These are phyloP conservation scores for Zootermopsis nevadensis DNA, from an alignment of 2,888 invertebrate genomes.

Conservation along the genomic window DNA sequence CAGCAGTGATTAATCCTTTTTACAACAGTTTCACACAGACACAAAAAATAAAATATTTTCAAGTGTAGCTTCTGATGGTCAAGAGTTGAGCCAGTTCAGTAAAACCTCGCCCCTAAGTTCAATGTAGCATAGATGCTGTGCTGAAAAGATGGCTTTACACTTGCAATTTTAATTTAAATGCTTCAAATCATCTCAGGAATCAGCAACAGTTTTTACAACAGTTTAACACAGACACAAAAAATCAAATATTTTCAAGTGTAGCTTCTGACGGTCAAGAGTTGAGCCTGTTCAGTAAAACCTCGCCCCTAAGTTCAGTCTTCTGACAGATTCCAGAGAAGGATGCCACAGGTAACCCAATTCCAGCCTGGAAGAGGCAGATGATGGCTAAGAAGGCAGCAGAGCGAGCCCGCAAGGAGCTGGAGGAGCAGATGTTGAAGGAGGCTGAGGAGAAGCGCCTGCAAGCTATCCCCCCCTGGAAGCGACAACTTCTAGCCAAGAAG, in stretches of 20 bases:
- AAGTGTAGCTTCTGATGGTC: no score
- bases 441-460: conserved; percentile 87
- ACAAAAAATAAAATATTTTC: no score
- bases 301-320: neutral
- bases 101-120: neutral
- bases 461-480: conserved; percentile 94
- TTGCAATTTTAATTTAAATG: no score
- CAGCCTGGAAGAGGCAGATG: conserved; percentile 96
- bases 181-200: no score
- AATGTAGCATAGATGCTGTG: neutral
- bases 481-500: conserved; percentile 85
- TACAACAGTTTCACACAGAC: no score
- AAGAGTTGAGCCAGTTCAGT: no score
- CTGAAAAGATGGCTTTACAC: no score
- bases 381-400: conserved; percentile 94
- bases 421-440: conserved; percentile 85
- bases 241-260: no score
- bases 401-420: conserved; percentile 89
- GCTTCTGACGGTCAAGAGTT: no score
- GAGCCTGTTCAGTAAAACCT: neutral
- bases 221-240: no score
- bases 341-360: conserved; percentile 87
- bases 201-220: no score
- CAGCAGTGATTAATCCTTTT: no score
- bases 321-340: conserved; percentile 88